Percentiles rank a stretch among this genome's conserved stretches.
Evolutionary conservation across 2,888 invertebrate species (phyloP).

Genomic region (Leucozona laternaria): DNA sequence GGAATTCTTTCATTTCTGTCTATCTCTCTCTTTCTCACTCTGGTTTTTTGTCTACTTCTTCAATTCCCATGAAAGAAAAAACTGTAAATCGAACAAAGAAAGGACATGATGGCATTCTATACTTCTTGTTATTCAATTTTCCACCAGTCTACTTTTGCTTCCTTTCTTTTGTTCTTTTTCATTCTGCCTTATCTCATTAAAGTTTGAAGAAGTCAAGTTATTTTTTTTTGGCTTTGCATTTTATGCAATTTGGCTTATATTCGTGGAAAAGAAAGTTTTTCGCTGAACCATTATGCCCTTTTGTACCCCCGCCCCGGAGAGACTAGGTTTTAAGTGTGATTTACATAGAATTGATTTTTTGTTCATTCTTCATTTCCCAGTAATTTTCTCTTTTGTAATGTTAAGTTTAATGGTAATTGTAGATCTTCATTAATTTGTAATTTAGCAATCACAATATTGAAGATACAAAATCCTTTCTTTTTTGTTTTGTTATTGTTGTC

Average conservation of each 20-base stretch:
- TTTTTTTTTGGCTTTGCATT: conserved; percentile 4
- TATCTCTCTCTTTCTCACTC: background rate
- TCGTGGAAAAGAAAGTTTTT: conserved; percentile 27
- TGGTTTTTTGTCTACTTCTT: background rate
- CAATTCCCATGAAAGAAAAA: conserved; percentile 1
- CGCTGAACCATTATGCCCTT: conserved; percentile 1
- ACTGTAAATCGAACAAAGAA: conserved; percentile 54
- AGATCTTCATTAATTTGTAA: conserved; percentile 26
- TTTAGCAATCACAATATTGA: conserved; percentile 27
- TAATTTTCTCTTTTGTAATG: conserved; percentile 3
- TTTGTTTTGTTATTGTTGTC: background rate
- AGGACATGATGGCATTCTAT: conserved; percentile 61
- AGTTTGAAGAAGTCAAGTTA: conserved; percentile 59
- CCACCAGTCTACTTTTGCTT: conserved; percentile 51
- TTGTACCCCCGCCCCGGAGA: background rate
- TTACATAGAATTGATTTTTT: conserved; percentile 23
- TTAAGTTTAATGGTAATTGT: conserved; percentile 12
- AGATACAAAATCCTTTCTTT: background rate
- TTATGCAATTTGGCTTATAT: conserved; percentile 24
- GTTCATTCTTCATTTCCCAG: background rate
- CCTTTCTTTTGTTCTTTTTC: background rate
- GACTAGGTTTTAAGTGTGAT: conserved; percentile 24
- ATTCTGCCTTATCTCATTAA: conserved; percentile 55
- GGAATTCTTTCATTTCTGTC: conserved; percentile 2
- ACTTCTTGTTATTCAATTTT: conserved; percentile 75